A percentile compares a stretch with the other conserved stretches of the same genome.
These are phyloP conservation scores for Saccostrea echinata DNA, from an alignment of 1,140 invertebrate genomes.

Conservation along the genomic window DNA sequence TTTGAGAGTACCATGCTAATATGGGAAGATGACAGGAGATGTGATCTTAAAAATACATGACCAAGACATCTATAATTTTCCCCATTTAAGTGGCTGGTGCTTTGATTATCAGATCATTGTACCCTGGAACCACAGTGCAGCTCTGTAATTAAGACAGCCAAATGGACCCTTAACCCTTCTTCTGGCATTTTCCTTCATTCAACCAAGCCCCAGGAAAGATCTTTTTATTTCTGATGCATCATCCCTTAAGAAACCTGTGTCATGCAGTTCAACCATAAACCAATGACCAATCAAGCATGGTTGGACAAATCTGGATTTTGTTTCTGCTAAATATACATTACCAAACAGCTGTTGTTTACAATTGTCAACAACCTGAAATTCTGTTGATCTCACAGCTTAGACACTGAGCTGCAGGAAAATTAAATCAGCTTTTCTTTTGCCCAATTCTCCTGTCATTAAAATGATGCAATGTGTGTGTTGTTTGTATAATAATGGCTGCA, in stretches of 20 bases:
- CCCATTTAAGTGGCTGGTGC: neutral
- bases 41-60: neutral
- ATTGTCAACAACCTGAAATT: neutral
- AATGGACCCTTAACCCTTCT: neutral
- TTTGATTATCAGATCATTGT: neutral
- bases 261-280: slow-evolving; percentile 20
- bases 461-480: slow-evolving; percentile 14
- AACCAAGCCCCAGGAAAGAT: slow-evolving; percentile 8
- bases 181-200: neutral
- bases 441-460: neutral
- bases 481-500: slow-evolving; percentile 10
- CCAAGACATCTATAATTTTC: slow-evolving; percentile 8
- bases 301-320: neutral
- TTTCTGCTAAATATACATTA: neutral
- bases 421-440: neutral
- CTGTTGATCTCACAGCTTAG: neutral
- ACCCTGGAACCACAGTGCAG: neutral
- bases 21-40: neutral
- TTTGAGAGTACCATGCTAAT: neutral
- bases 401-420: neutral
- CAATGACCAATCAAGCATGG: neutral
- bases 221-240: neutral
- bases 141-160: slow-evolving; percentile 14
- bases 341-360: slow-evolving; percentile 20
- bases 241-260: neutral